These are phyloP conservation scores for Hydropsyche betteni DNA, from an alignment of 2,888 invertebrate species.

Conservation along the genomic window DNA sequence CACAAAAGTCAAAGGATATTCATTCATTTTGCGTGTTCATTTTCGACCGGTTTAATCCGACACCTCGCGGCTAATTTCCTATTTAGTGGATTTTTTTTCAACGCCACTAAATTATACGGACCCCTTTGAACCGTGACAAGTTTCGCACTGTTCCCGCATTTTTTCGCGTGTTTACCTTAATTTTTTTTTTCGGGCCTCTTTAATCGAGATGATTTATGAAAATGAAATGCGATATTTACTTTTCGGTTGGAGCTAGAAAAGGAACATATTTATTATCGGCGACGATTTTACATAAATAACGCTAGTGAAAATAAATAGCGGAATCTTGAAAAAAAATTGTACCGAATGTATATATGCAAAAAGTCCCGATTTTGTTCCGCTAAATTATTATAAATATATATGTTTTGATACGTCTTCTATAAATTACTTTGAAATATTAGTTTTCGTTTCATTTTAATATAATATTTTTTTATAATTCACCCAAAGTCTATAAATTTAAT, in stretches of 20 bases:
- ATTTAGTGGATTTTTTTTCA: background rate
- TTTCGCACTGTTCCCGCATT: background rate
- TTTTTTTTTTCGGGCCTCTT: constrained; percentile 5
- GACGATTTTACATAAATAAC: constrained; percentile 19
- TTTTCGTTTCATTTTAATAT: too few relatives aligned
- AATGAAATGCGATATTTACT: constrained; percentile 29
- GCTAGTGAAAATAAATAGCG: too few relatives aligned
- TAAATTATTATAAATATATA: too few relatives aligned
- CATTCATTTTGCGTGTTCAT: constrained; percentile 1
- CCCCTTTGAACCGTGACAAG: constrained; percentile 24
- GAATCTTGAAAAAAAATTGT: too few relatives aligned
- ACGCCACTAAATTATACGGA: constrained; percentile 23
- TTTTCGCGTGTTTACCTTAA: constrained; percentile 7
- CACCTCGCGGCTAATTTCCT: constrained; percentile 29
- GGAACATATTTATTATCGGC: constrained; percentile 4
- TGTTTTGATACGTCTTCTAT: too few relatives aligned
- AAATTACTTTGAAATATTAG: too few relatives aligned
- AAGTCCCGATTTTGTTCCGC: too few relatives aligned
- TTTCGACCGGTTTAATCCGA: constrained; percentile 25
- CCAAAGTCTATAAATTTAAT: too few relatives aligned
- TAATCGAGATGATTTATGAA: constrained; percentile 29
- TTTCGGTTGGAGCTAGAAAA: background rate
- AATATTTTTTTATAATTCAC: too few relatives aligned
- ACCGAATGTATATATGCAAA: too few relatives aligned
- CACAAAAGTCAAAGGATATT: background rate